A percentile compares a stretch with the other conserved stretches of the same genome.
phyloP scores from a whole-genome alignment of 1,140 invertebrate genomes.

The Globodera rostochiensis region DNA sequence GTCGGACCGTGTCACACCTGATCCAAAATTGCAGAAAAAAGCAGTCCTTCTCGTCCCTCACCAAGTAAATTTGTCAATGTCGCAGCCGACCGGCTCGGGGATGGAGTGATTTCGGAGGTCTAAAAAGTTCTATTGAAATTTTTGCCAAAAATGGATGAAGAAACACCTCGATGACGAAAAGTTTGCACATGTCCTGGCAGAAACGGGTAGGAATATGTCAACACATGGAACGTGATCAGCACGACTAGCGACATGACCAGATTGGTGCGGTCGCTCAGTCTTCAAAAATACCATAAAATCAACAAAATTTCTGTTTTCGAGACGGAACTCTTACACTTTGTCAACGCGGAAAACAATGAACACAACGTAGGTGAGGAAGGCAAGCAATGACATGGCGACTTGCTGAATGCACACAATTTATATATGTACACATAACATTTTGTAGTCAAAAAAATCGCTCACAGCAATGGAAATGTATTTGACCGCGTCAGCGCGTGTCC shows the following conservation, averaged over 20 bases:
- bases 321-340: conserved; percentile 32
- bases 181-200: conserved; percentile 35
- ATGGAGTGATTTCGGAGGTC: conserved; percentile 6
- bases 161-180: conserved; percentile 18
- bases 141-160: not conserved
- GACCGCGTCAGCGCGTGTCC: conserved; percentile 37
- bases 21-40: not conserved
- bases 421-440: no score
- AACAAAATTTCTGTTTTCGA: not conserved
- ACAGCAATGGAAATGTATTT: conserved; percentile 37
- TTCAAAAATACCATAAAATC: conserved; percentile 22
- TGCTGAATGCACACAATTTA: conserved; percentile 13
- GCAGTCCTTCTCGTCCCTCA: not conserved
- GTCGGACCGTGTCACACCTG: conserved; percentile 20
- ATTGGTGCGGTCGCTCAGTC: conserved; percentile 34
- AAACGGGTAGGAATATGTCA: conserved; percentile 43
- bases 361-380: conserved; percentile 38
- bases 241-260: conserved; percentile 28
- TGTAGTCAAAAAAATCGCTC: conserved; percentile 1
- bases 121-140: conserved; percentile 15
- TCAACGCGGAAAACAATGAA: conserved; percentile 50
- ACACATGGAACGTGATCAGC: conserved; percentile 37
- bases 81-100: conserved; percentile 38
- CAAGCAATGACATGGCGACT: conserved; percentile 37
- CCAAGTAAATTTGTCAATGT: conserved; percentile 38